Conservation (phyloP, 2,797 vertebrate species). For the Onychomys leucogaster region DNA sequence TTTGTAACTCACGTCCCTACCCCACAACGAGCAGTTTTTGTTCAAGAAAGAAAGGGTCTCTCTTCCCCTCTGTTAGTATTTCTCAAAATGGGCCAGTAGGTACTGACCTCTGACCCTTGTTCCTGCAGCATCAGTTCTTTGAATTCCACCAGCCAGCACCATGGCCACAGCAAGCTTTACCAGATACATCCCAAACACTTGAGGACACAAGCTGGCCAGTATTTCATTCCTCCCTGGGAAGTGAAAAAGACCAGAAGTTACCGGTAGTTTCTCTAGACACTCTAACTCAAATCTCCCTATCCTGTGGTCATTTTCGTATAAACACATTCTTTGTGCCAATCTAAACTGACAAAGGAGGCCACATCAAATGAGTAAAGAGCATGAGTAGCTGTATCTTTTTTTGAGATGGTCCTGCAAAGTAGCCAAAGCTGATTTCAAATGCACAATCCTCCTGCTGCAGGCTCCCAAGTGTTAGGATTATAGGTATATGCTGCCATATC, state of each 20-base stretch:
- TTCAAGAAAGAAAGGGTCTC: conserved; percentile 53
- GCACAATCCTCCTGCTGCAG: background rate
- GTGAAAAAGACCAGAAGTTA: conserved; percentile 68
- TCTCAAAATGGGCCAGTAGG: background rate
- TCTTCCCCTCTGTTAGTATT: background rate
- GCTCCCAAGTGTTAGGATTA: background rate
- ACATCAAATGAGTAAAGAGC: conserved; percentile 44
- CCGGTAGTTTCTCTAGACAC: conserved; percentile 43
- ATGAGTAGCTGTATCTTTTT: background rate
- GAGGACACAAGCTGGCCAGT: conserved; percentile 96
- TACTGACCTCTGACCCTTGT: conserved; percentile 94
- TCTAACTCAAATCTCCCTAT: conserved; percentile 14
- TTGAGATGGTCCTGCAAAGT: background rate
- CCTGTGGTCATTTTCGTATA: background rate
- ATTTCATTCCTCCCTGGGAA: conserved; percentile 95
- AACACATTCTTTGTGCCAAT: background rate
- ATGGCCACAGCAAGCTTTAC: conserved; percentile 97
- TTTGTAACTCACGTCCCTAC: background rate
- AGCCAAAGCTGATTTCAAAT: background rate
- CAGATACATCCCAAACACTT: conserved; percentile 97
- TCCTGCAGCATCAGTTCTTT: conserved; percentile 94
- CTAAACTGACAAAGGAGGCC: conserved; percentile 31
- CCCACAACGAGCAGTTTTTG: conserved; percentile 49
- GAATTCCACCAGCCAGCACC: conserved; percentile 97
- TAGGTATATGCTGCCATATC: background rate